Evolutionary conservation across 1,140 invertebrate species (phyloP), one percentile per base, ranked within the genome.

Genomic region (Acromyrmex charruanus): DNA sequence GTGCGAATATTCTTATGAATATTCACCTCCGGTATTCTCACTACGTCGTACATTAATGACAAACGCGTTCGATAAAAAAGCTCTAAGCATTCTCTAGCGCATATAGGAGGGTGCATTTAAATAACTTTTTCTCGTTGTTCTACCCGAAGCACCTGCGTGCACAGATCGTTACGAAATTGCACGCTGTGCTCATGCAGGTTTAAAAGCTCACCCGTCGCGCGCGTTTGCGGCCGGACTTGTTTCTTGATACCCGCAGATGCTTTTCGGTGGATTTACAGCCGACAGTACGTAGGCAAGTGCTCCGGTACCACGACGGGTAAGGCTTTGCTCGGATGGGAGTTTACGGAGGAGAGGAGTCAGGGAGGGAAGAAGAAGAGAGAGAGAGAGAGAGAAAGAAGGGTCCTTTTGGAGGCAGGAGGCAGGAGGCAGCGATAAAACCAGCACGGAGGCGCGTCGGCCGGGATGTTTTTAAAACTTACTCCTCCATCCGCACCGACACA

Each of bases 401-500:
- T 79, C 69, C 39, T 71, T 59, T 69, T 75, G 28, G 59, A 68
- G 53, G 66, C 28, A 71, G 85, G 69, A 82, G 72, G 31, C 80
- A 75, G 39, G 59, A 68, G 58, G 85, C 85, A 84, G 84, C 88
- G 88, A 90, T 90, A 90, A 90, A 90, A 90, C 88, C 89, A 82
- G 88, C 86, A 88, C 68, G 31, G 79, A 88, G 84, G 69, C 77
- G 87, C 81, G 87, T 87, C 75, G 87, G 74, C 69, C 81, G 79
- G 89, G 79, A 87, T 93, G 92, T 93, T 93, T 92, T 93, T 90
- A 93, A 92, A 93, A 92, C 90, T 93, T 88, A 72, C 87, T 92
- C 80, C 88, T 68, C 74, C 81, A 66, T 65, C 82, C 77, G 85
- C 71, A 81, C 75, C 77, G 75, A 58, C 88, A 91, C 90, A 89